Evolutionary conservation across 2,797 vertebrate species (phyloP), one percentile per base, ranked within the genome.

Genomic region (Sphenopsis melanotis): DNA sequence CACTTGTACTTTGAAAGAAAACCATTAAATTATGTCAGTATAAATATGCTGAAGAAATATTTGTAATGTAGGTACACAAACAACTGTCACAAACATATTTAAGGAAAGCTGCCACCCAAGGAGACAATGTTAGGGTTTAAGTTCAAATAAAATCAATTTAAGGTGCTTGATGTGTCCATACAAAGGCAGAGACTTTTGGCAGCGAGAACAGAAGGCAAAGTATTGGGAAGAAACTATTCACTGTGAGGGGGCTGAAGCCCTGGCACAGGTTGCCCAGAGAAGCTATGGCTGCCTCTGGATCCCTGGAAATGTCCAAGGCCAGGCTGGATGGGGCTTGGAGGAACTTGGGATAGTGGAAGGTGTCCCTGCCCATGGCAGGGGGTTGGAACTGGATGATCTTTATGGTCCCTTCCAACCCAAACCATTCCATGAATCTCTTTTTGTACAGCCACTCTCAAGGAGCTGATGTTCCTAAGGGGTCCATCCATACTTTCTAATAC

Each of bases 1-100:
- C 94, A 81, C 86, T 93, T 94, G 42, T 83, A 72, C 74, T 91
- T 93, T 66, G 74, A 92, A 74, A 95, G 59, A 32, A 95, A 92
- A 52, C 72, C 86, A 94, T 50, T 85, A 80, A 88, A 86, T 93
- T 92, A 63, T 90, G 77, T 77, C 93, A 91, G 83, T 79, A 83
- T 60, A 93, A 93, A 89, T 46, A 88, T 3, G 27, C 46, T 21
- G 37, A 76, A 83, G 68, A 89, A 88, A 55, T 86, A 83, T 16
- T 88, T 93, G 37, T 21, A 71, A 68, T 11, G 29, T 37, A 39
- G 12, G 36, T 81, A 47, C 36, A 68, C 26, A 69, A 91, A 76
- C 42, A 70, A 84, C 17, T 6, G 44, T 78, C 52, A 94, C 39
- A 61, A 77, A 68, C 26, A 37, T 7, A 47, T 60, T 83, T n/a